A percentile compares a stretch with the other conserved stretches of the same genome.
These are phyloP conservation scores for Triops longicaudatus DNA, from an alignment of 1,140 invertebrate genomes.

Conservation along the genomic window DNA sequence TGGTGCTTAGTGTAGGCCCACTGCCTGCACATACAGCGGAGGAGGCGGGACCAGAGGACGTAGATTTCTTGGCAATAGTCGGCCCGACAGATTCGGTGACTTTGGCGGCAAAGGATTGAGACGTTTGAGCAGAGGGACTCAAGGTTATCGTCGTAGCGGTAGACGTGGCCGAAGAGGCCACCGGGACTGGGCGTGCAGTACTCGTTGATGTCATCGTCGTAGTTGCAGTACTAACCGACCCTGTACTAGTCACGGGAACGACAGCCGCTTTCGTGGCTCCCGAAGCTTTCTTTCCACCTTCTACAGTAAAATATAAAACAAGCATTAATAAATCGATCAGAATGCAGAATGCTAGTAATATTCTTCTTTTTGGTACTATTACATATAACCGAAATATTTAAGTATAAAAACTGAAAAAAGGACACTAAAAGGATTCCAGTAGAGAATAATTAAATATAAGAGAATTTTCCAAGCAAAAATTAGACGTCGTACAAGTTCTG, in stretches of 20 bases:
- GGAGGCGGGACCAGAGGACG: too few relatives aligned
- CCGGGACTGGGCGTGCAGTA: background rate
- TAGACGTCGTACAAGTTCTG: too few relatives aligned
- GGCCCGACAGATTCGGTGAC: background rate
- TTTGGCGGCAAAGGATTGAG: background rate
- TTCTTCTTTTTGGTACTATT: too few relatives aligned
- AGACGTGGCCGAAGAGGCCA: background rate
- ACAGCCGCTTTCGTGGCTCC: background rate
- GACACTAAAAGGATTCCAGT: too few relatives aligned
- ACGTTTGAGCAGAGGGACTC: background rate
- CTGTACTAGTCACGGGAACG: constrained; percentile 4
- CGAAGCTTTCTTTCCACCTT: background rate
- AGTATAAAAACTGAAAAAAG: too few relatives aligned
- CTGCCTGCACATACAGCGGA: too few relatives aligned
- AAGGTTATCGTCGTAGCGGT: background rate
- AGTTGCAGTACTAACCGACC: background rate
- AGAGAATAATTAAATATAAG: too few relatives aligned
- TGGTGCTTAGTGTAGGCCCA: background rate
- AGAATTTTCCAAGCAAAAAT: too few relatives aligned
- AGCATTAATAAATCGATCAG: background rate
- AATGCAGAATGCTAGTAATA: too few relatives aligned
- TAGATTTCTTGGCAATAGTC: background rate
- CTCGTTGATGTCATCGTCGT: background rate
- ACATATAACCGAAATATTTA: too few relatives aligned
- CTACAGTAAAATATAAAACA: background rate